These are phyloP conservation scores for Wasmannia auropunctata DNA, from an alignment of 1,140 invertebrate genomes.

Conservation along the genomic window DNA sequence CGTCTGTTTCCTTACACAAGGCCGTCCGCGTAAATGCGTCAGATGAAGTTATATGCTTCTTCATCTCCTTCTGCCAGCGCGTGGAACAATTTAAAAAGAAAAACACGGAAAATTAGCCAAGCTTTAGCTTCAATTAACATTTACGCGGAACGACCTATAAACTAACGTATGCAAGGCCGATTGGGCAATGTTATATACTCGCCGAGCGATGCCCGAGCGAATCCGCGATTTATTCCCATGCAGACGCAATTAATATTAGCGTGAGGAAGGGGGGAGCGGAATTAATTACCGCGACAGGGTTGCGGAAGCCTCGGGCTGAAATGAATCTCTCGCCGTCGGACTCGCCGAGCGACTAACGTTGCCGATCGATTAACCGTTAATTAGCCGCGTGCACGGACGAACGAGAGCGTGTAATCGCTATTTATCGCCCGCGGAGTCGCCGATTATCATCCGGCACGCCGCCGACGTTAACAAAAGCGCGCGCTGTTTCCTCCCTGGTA, in stretches of 20 bases:
- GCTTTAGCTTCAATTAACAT: constrained; percentile 31
- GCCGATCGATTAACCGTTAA: constrained; percentile 42
- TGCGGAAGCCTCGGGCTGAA: constrained; percentile 13
- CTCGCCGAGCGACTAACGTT: neutral
- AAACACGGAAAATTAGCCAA: neutral
- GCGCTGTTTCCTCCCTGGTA: neutral
- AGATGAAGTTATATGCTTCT: neutral
- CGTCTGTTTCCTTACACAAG: neutral
- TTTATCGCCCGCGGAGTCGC: neutral
- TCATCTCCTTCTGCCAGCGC: neutral
- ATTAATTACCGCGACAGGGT: constrained; percentile 27
- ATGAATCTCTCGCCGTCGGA: constrained; percentile 8
- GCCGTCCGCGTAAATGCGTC: neutral
- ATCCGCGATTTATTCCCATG: constrained; percentile 1
- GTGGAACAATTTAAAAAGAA: neutral
- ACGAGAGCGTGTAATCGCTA: neutral
- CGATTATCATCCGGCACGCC: neutral
- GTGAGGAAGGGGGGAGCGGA: neutral
- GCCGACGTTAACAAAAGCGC: constrained; percentile 23
- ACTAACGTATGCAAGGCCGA: constrained; percentile 3
- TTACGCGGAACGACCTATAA: constrained; percentile 8
- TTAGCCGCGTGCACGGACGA: neutral
- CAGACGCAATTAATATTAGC: constrained; percentile 35
- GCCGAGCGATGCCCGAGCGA: neutral
- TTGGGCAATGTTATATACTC: neutral